Base-by-base conservation (phyloP, 2,888 invertebrate species). In the Andrena haemorrhoa region DNA sequence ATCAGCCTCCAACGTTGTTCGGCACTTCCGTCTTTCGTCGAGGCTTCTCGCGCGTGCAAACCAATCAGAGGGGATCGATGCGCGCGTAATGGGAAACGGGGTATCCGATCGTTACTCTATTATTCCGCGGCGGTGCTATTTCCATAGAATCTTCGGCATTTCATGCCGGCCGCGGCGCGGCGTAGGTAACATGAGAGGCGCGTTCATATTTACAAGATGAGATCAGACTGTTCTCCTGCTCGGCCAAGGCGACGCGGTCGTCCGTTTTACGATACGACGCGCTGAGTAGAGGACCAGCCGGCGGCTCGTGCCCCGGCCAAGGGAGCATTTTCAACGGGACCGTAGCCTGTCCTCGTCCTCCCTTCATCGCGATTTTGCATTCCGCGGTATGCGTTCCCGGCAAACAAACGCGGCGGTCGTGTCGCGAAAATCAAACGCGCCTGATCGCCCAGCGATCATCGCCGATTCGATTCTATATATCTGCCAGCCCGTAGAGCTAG, bases 131-230 rank as follows among this genome's bases (percentile, higher is more conserved):
- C 31, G 58, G 70, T 56, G 74, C 47, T 73, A 74, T 83, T 79
- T 83, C 72, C 70, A 84, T 79, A 63, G 71, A 83, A 79, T 71
- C 68, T 61, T 64, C 51, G 82, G 74, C 70, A 80, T 77, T 79
- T 71, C 41, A 56, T 20, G 31, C n/a, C 35, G 41, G 51, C 51
- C 56, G 49, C n/a, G 51, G 68, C 56, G 60, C 65, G 51, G 47
- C 47, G 47, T 33, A 47, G 71, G 66, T 56, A 79, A 58, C 66
- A 56, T 75, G 71, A 75, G 60, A 78, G 76, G 60, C 12, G 73
- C 68, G 79, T 66, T 90, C 90, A 86, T 89, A 88, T 88, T 89
- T 89, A 85, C 83, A 79, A 77, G 90, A 91, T 90, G 91, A 90
- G 90, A 91, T 91, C 90, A 90, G 89, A 84, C 65, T 84, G 84